Conservation (phyloP, 1,140 invertebrate species). For the Meloidogyne exigua region DNA sequence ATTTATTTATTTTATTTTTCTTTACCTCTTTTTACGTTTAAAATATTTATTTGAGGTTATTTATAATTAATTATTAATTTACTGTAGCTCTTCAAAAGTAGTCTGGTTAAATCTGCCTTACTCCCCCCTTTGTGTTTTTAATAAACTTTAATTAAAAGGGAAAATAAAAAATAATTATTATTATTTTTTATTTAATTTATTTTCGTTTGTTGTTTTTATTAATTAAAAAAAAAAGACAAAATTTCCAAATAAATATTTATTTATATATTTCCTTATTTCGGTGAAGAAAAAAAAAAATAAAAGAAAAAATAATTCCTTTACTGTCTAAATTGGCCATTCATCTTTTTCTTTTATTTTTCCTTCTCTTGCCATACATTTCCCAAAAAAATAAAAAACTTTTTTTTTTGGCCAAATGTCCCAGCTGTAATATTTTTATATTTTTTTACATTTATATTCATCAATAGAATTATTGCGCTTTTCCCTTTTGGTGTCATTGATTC, state of each 20-base stretch:
- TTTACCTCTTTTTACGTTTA: too few relatives aligned
- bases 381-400: background rate
- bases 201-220: too few relatives aligned
- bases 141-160: too few relatives aligned
- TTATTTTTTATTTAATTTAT: too few relatives aligned
- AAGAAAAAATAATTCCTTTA: background rate
- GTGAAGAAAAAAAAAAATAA: background rate
- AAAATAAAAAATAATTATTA: too few relatives aligned
- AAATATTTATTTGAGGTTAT: too few relatives aligned
- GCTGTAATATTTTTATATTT: constrained; percentile 3
- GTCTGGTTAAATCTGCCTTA: too few relatives aligned
- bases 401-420: constrained; percentile 9
- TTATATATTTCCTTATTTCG: background rate
- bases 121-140: too few relatives aligned
- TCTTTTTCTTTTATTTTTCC: background rate
- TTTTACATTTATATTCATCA: constrained; percentile 10
- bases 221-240: too few relatives aligned
- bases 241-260: background rate
- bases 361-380: background rate
- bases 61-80: too few relatives aligned
- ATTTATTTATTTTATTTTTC: too few relatives aligned
- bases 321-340: constrained; percentile 28
- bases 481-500: background rate
- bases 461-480: constrained; percentile 21
- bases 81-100: too few relatives aligned